Percentiles rank a stretch among this genome's conserved stretches.
These are phyloP conservation scores for Gasterosteus nipponicus DNA, from an alignment of 2,113 vertebrate genomes.

Conservation along the genomic window DNA sequence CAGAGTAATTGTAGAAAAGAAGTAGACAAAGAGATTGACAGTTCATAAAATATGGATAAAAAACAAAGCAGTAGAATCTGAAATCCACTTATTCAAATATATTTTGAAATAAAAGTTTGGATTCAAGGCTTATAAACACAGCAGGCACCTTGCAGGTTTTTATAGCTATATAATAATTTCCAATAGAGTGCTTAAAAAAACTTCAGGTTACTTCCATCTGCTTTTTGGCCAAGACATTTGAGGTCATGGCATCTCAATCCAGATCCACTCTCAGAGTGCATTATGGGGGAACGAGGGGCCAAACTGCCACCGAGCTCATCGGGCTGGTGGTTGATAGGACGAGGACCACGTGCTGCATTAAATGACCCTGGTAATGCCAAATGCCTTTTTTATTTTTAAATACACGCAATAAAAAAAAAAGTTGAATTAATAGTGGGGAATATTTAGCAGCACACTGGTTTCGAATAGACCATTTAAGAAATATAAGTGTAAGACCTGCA, in stretches of 20 bases:
- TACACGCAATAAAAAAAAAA: not conserved
- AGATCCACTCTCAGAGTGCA: conserved; percentile 33
- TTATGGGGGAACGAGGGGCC: conserved; percentile 35
- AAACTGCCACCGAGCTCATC: conserved; percentile 23
- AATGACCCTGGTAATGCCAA: not conserved
- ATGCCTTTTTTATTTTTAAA: not conserved
- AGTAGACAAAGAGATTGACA: conserved; percentile 39
- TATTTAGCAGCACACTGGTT: not conserved
- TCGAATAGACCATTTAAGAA: not conserved
- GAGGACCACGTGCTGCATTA: conserved; percentile 15
- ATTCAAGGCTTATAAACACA: not conserved
- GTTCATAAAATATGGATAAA: conserved; percentile 50
- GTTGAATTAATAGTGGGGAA: not conserved
- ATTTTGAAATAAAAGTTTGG: conserved; percentile 11
- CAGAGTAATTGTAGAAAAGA: conserved; percentile 33
- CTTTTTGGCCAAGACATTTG: conserved; percentile 28
- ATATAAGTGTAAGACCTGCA: not conserved
- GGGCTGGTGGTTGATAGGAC: conserved; percentile 20
- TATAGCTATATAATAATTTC: not conserved
- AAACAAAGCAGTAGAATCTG: conserved; percentile 20
- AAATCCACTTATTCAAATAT: conserved; percentile 9
- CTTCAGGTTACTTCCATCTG: not conserved
- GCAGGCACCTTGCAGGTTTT: not conserved
- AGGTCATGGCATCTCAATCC: conserved; percentile 30
- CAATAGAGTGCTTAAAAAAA: not conserved